A percentile compares a stretch with the other conserved stretches of the same genome.
These are phyloP conservation scores for Oncopeltus fasciatus DNA, from an alignment of 1,140 invertebrate genomes.

Conservation along the genomic window DNA sequence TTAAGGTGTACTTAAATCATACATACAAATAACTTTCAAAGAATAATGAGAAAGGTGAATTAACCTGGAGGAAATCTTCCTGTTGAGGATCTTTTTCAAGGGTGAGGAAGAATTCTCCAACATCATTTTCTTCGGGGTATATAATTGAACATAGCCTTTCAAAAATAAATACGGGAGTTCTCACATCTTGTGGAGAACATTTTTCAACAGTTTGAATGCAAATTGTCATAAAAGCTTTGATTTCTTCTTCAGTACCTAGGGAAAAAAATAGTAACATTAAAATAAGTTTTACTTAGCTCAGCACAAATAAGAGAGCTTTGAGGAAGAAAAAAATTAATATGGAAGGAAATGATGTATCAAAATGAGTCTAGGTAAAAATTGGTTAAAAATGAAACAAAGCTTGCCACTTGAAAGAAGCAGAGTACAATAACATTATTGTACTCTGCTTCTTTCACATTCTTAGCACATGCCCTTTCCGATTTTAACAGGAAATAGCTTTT, in stretches of 20 bases:
- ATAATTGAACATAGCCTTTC: conserved; percentile 94
- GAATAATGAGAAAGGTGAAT: not conserved
- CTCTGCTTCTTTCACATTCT: no score
- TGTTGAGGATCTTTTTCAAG: conserved; percentile 97
- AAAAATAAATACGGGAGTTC: conserved; percentile 94
- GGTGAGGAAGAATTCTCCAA: conserved; percentile 89
- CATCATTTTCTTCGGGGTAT: conserved; percentile 92
- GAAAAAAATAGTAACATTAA: no score
- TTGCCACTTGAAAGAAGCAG: no score
- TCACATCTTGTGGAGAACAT: conserved; percentile 78
- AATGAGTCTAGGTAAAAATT: no score
- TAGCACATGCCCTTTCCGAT: no score
- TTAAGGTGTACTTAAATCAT: not conserved
- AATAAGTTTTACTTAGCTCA: conserved; percentile 13
- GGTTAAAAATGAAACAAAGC: no score
- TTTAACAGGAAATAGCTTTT: no score
- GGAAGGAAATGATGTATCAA: no score
- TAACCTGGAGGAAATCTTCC: conserved; percentile 87
- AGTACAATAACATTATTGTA: no score
- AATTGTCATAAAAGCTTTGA: conserved; percentile 91
- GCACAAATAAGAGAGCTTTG: no score
- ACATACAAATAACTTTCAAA: not conserved
- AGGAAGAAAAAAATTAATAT: no score
- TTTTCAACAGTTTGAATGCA: conserved; percentile 92
- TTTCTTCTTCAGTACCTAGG: conserved; percentile 83